Conservation (phyloP, 2,888 invertebrate species). For the Zeuzera pyrina region DNA sequence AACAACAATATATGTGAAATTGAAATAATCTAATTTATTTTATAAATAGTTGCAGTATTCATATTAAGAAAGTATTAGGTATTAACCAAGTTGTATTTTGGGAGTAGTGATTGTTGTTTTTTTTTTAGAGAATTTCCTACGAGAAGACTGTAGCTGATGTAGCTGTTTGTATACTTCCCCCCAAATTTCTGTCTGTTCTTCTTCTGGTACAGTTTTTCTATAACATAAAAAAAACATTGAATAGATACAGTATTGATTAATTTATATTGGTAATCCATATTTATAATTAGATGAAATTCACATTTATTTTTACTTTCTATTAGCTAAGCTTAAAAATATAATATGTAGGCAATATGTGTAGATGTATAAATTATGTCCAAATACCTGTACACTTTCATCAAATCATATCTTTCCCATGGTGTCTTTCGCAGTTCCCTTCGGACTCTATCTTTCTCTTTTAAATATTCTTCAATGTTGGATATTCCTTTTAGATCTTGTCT, state of each 20-base stretch:
- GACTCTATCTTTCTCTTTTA: slow-evolving; percentile 64
- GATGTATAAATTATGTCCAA: too few relatives aligned
- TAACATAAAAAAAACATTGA: slow-evolving; percentile 26
- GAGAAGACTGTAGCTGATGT: slow-evolving; percentile 78
- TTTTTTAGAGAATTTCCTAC: slow-evolving; percentile 59
- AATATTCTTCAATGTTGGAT: slow-evolving; percentile 70
- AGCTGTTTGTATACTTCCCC: slow-evolving; percentile 85
- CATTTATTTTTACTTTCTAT: too few relatives aligned
- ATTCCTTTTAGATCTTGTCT: slow-evolving; percentile 83
- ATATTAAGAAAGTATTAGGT: slow-evolving; percentile 3
- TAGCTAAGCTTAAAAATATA: too few relatives aligned
- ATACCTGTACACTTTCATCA: slow-evolving; percentile 93
- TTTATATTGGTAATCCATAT: too few relatives aligned
- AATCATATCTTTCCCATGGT: slow-evolving; percentile 92
- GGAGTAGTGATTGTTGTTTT: too few relatives aligned
- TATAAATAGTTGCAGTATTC: not conserved
- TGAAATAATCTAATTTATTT: not conserved
- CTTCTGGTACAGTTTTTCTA: slow-evolving; percentile 87
- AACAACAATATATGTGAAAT: not conserved
- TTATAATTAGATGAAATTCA: too few relatives aligned
- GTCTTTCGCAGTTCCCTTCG: slow-evolving; percentile 74
- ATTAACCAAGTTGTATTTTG: slow-evolving; percentile 49
- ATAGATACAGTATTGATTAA: too few relatives aligned
- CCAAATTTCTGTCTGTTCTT: slow-evolving; percentile 90
- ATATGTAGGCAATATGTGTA: too few relatives aligned